phyloP scores from a whole-genome alignment of 2,113 vertebrate species.

The Misgurnus mizolepis region DNA sequence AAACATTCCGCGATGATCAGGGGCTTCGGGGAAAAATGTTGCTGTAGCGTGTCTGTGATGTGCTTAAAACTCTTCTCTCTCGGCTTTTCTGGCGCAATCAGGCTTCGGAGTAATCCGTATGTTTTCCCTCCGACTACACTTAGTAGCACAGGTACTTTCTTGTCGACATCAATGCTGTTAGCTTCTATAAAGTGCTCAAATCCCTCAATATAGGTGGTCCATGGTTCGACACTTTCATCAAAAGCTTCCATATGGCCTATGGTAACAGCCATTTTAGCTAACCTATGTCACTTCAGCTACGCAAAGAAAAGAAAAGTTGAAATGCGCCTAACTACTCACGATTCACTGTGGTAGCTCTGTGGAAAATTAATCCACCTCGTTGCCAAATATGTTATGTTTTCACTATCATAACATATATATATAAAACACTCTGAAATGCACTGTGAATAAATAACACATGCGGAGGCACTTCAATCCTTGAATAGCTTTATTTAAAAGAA shows the following conservation, averaged over 20 bases:
- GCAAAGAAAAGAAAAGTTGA: too few species aligned
- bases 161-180: not conserved
- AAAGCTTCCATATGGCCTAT: not conserved
- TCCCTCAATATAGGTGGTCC: not conserved
- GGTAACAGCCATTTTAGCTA: not conserved
- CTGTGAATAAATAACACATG: too few species aligned
- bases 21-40: constrained; percentile 19
- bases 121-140: constrained; percentile 15
- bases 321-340: too few species aligned
- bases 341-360: too few species aligned
- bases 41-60: not conserved
- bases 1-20: constrained; percentile 3
- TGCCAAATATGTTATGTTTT: too few species aligned
- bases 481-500: too few species aligned
- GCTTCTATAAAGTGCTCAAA: constrained; percentile 35
- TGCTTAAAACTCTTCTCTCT: constrained; percentile 1
- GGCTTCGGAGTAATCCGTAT: not conserved
- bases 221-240: not conserved
- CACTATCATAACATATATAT: too few species aligned
- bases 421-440: too few species aligned
- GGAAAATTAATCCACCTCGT: too few species aligned
- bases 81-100: not conserved
- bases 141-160: constrained; percentile 12
- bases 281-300: not conserved
- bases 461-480: too few species aligned